Evolutionary conservation across 1,140 invertebrate genomes (phyloP).

Genomic region (Anastrepha obliqua): DNA sequence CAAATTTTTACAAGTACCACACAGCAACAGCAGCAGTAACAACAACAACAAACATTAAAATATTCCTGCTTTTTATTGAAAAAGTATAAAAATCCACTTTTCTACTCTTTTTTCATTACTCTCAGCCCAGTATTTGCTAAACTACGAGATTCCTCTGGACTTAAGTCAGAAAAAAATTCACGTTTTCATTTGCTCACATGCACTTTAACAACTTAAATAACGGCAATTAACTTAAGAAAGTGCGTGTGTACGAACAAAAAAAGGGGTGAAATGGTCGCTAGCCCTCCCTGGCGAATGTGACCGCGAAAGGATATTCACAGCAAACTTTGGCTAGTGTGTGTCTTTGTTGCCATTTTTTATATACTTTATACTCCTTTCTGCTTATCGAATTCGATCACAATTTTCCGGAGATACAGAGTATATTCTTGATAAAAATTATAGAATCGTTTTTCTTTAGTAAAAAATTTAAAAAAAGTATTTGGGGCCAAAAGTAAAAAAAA

Average conservation of each 20-base stretch:
- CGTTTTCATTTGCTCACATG: neutral
- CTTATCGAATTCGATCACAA: too few species aligned
- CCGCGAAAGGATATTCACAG: too few species aligned
- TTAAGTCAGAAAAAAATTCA: neutral
- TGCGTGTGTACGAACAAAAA: neutral
- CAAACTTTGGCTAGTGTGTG: too few species aligned
- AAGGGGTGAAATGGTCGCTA: neutral
- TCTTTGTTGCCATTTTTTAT: too few species aligned
- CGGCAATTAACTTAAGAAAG: neutral
- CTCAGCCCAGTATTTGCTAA: neutral
- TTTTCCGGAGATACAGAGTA: too few species aligned
- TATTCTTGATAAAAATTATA: too few species aligned
- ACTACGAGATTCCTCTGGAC: neutral
- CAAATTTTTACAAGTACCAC: slow-evolving; percentile 15
- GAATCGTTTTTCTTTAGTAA: too few species aligned
- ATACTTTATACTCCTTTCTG: too few species aligned
- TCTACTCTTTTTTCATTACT: neutral
- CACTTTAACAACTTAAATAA: neutral
- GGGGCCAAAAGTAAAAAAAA: too few species aligned
- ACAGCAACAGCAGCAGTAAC: neutral
- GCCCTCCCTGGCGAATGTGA: neutral
- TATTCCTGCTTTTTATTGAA: neutral
- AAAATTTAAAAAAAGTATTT: too few species aligned
- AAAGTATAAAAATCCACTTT: neutral
- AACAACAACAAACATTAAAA: neutral